Percentiles rank a stretch among this genome's conserved stretches.
Evolutionary conservation across 2,113 vertebrate genomes (phyloP).

Genomic region (Spheniscus mendiculus): DNA sequence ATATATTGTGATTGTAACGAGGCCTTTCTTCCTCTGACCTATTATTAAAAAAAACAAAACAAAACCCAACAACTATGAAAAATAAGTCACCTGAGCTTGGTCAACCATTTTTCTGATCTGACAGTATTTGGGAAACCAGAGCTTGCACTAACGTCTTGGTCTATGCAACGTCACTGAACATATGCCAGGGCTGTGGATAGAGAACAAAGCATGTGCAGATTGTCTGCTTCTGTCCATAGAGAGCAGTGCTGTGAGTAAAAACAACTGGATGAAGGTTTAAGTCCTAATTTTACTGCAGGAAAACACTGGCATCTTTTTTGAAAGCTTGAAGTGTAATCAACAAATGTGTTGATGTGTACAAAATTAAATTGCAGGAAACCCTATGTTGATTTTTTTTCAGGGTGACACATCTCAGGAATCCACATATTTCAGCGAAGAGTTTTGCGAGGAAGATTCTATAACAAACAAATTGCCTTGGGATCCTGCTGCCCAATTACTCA

Average conservation of each 20-base stretch:
- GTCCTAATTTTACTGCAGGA: slow-evolving; percentile 1
- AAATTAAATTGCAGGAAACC: slow-evolving; percentile 32
- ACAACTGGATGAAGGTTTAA: slow-evolving; percentile 15
- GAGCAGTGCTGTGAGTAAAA: not conserved
- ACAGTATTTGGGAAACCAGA: not conserved
- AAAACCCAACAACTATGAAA: not conserved
- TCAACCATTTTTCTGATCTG: not conserved
- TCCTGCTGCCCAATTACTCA: slow-evolving; percentile 26
- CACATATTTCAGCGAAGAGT: slow-evolving; percentile 10
- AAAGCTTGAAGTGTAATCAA: slow-evolving; percentile 35
- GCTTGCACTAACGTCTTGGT: not conserved
- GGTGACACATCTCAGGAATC: slow-evolving; percentile 4
- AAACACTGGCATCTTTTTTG: not conserved
- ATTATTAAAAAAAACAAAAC: not conserved
- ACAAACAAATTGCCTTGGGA: slow-evolving; percentile 28
- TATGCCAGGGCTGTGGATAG: not conserved
- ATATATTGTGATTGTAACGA: not conserved
- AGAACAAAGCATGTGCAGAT: slow-evolving; percentile 2
- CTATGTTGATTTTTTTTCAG: slow-evolving; percentile 17
- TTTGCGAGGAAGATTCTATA: not conserved
- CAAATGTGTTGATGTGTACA: slow-evolving; percentile 27
- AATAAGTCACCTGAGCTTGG: not conserved
- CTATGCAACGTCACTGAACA: not conserved
- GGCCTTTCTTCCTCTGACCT: not conserved
- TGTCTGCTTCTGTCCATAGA: slow-evolving; percentile 17